Percentiles rank a stretch among this genome's conserved stretches.
Evolutionary conservation across 2,797 vertebrate genomes (phyloP).

Genomic region (Sarcophilus harrisii): DNA sequence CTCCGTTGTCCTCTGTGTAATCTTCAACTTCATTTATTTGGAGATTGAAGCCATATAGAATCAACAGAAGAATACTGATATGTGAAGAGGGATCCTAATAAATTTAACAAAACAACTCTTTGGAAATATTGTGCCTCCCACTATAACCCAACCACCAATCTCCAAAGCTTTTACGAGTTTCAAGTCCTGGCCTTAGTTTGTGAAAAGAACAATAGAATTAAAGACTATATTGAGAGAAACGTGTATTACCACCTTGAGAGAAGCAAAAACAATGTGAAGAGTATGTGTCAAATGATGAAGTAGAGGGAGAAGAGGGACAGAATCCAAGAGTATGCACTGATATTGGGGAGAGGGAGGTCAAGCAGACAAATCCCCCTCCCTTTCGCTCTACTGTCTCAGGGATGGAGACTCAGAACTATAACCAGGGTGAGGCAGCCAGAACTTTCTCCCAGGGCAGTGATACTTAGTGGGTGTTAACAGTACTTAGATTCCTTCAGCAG

Average conservation of each 20-base stretch:
- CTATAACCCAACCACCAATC: background rate
- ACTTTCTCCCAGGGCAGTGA: background rate
- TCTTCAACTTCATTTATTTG: background rate
- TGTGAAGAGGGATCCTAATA: background rate
- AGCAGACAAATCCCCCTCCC: constrained; percentile 21
- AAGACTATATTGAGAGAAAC: constrained; percentile 14
- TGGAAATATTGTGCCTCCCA: background rate
- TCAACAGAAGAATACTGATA: background rate
- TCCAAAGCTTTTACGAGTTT: constrained; percentile 22
- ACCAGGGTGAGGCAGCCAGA: background rate
- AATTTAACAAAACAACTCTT: constrained; percentile 24
- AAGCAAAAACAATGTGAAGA: constrained; percentile 3
- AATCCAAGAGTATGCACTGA: background rate
- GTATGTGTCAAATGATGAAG: background rate
- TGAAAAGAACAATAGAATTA: constrained; percentile 19
- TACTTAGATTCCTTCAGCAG: background rate
- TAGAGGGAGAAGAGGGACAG: background rate
- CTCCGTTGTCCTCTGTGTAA: background rate
- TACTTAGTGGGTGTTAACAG: background rate
- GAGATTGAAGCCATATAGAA: background rate
- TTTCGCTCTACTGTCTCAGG: constrained; percentile 14
- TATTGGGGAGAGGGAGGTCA: background rate
- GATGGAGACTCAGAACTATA: background rate
- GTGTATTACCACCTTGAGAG: background rate
- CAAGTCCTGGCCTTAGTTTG: constrained; percentile 13